Base-by-base conservation (phyloP, 1,140 invertebrate genomes). In the Conus betulinus region DNA sequence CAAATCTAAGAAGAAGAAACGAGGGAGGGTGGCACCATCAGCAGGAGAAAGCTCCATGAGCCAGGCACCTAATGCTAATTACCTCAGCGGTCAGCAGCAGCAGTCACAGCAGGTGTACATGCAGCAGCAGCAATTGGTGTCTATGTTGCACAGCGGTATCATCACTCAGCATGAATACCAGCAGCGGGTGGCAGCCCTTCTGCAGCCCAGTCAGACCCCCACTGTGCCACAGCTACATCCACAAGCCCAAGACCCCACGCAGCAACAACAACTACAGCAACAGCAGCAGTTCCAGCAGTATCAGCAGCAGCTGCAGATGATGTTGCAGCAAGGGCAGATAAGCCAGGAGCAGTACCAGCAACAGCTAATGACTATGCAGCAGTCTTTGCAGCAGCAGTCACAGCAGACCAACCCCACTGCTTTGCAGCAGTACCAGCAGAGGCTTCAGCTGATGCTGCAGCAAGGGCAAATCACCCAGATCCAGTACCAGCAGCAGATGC, bases 261-360 rank as follows among this genome's bases (percentile, higher is more conserved):
- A 71, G 20, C 67, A n/a, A 6, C 20, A 17, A 71, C 67, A 71
- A 71, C 67, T 17, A 71, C 67, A 71, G 67, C 67, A 71, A 20
- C 67, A n/a, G 17, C 67, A 23, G 20, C 67, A 71, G 10, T 6
- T 71, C 6, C 67, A 71, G 67, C 67, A 71, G 67, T 71, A 71
- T n/a, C 67, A 71, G 67, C 67, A 71, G 23, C 15, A 71, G 67
- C 67, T 71, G 67, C 67, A 71, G 67, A 20, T 71, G 23, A 71
- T 71, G 67, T n/a, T 71, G 67, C 67, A 20, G 67, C 67, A 71
- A 71, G 67, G 67, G 67, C 67, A 71, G 67, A 71, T 71, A 20
- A 71, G 67, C 67, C 67, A 71, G 67, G 67, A 71, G 67, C 67
- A 71, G 67, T 71, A 71, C 23, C 67, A 71, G 23, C 67, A 71